phyloP scores from a whole-genome alignment of 1,140 invertebrate genomes.

The Solenopsis fugax region DNA sequence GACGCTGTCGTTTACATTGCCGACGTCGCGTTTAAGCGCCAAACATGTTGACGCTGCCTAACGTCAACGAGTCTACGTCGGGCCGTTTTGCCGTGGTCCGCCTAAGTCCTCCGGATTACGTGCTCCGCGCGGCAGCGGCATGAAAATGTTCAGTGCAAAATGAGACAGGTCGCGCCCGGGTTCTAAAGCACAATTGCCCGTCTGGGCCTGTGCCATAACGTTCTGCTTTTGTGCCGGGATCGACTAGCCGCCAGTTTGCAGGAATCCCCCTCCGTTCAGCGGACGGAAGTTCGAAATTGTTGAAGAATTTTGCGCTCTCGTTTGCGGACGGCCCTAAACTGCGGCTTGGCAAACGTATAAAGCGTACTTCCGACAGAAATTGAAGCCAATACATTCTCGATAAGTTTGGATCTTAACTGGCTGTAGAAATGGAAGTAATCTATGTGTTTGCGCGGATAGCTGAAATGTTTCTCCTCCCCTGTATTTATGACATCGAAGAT shows the following conservation, averaged over 20 bases:
- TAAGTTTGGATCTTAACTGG: constrained; percentile 11
- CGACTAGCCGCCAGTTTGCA: constrained; percentile 44
- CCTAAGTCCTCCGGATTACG: constrained; percentile 46
- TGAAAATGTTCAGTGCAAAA: constrained; percentile 65
- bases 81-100: constrained; percentile 30
- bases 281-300: constrained; percentile 48
- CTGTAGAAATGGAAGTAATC: constrained; percentile 4
- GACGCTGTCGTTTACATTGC: constrained; percentile 10
- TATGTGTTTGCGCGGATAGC: neutral
- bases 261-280: neutral
- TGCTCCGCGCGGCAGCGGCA: constrained; percentile 14
- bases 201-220: constrained; percentile 60
- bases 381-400: constrained; percentile 17
- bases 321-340: neutral
- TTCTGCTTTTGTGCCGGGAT: constrained; percentile 54
- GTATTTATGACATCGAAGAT: neutral
- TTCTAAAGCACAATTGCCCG: constrained; percentile 64
- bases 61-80: constrained; percentile 35
- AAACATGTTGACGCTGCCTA: constrained; percentile 1
- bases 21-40: constrained; percentile 46
- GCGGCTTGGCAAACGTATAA: neutral
- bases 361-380: neutral
- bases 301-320: constrained; percentile 37
- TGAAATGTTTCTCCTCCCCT: neutral
- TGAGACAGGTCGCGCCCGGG: constrained; percentile 55